Percentiles rank a stretch among this genome's conserved stretches.
These are phyloP conservation scores for Xanthia togata DNA, from an alignment of 2,888 invertebrate species.

Conservation along the genomic window DNA sequence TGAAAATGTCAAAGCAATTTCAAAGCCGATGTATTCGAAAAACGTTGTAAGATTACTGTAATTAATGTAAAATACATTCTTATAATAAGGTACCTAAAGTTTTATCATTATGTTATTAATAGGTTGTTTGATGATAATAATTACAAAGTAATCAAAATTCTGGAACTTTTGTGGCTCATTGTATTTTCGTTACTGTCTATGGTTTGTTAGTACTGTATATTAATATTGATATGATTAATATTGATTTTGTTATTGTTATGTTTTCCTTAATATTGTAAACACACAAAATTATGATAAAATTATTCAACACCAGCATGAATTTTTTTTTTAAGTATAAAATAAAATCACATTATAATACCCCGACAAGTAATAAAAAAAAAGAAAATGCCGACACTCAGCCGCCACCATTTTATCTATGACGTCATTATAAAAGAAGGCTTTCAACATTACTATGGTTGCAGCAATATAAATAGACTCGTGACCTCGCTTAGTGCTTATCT, in stretches of 20 bases:
- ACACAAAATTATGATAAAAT: background rate
- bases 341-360: background rate
- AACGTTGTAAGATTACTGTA: background rate
- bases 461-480: constrained; percentile 53
- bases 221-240: too few species aligned
- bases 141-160: background rate
- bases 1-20: too few species aligned
- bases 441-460: constrained; percentile 53
- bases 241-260: too few species aligned
- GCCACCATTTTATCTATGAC: constrained; percentile 48
- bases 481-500: constrained; percentile 61
- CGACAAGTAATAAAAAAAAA: constrained; percentile 22
- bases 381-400: constrained; percentile 9
- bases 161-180: background rate
- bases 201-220: background rate
- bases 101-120: background rate
- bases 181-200: too few species aligned
- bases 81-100: background rate
- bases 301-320: too few species aligned
- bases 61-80: background rate
- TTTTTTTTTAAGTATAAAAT: background rate
- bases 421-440: constrained; percentile 49
- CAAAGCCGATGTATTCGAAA: background rate
- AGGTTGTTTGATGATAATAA: background rate
- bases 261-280: background rate